Evolutionary conservation across 2,888 invertebrate genomes (phyloP).

Genomic region (Caenorhabditis doughertyi): DNA sequence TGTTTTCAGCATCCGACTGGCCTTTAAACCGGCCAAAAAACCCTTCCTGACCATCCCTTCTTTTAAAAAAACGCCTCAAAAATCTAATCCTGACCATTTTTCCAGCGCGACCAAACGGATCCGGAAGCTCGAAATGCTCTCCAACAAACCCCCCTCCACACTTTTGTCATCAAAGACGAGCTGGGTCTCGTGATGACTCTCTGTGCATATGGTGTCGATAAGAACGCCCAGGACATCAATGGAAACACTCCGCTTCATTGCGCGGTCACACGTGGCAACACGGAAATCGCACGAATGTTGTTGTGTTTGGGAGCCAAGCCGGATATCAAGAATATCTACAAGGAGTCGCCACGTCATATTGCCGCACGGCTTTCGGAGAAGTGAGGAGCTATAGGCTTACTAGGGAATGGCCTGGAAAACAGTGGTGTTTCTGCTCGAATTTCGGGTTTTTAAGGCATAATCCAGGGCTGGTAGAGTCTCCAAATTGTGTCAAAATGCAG

Average conservation of each 20-base stretch:
- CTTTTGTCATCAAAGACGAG: conserved; percentile 77
- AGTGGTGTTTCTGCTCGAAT: too few species aligned
- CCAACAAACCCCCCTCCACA: conserved; percentile 83
- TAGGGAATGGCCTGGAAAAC: too few species aligned
- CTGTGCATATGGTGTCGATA: conserved; percentile 76
- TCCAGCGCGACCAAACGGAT: conserved; percentile 77
- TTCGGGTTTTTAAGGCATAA: too few species aligned
- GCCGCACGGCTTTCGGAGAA: conserved; percentile 80
- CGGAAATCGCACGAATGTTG: conserved; percentile 83
- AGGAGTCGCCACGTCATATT: conserved; percentile 84
- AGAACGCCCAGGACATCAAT: conserved; percentile 82
- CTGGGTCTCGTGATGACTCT: conserved; percentile 72
- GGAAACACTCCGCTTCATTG: conserved; percentile 84
- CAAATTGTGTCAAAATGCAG: too few species aligned
- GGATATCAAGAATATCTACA: conserved; percentile 82
- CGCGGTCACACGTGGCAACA: conserved; percentile 80
- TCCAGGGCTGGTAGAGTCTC: too few species aligned
- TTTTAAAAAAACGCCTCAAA: too few species aligned
- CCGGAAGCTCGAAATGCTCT: conserved; percentile 83
- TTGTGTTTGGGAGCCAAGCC: conserved; percentile 84
- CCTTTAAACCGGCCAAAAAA: too few species aligned
- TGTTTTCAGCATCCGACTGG: too few species aligned
- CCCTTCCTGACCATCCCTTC: too few species aligned
- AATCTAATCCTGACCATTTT: too few species aligned
- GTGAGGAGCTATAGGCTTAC: too few species aligned